A percentile compares a stretch with the other conserved stretches of the same genome.
Conservation (phyloP, 2,888 invertebrate genomes). For the Pyrrhosoma nymphula region DNA sequence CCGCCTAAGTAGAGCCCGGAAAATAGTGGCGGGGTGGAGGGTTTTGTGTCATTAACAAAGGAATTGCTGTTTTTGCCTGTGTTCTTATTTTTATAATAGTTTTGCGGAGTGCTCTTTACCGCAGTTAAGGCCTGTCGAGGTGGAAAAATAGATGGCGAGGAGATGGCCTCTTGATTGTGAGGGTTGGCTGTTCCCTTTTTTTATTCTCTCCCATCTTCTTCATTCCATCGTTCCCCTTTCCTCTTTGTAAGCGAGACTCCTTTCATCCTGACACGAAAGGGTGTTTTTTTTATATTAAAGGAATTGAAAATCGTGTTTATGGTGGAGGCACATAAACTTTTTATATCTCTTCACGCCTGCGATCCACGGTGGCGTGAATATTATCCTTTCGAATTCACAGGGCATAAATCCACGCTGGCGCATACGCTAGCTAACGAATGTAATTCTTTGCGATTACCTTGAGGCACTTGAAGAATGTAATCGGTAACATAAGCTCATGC, state of each 20-base stretch:
- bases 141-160: background rate
- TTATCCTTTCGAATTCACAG: background rate
- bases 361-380: background rate
- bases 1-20: background rate
- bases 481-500: background rate
- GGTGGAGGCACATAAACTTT: background rate
- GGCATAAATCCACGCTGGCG: background rate
- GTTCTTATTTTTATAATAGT: slow-evolving; percentile 8
- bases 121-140: background rate
- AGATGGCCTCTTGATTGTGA: background rate
- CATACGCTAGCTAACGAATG: background rate
- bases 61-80: slow-evolving; percentile 3
- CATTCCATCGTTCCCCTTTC: background rate
- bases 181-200: no score
- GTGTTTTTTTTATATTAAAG: background rate
- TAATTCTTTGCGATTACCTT: background rate
- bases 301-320: background rate
- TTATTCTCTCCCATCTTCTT: no score
- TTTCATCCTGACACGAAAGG: background rate
- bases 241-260: background rate
- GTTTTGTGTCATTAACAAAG: slow-evolving; percentile 16
- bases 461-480: background rate
- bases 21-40: background rate
- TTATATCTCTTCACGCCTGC: background rate
- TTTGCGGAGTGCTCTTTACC: background rate